Conservation (phyloP, 2,797 vertebrate genomes). For the Alcedo atthis region DNA sequence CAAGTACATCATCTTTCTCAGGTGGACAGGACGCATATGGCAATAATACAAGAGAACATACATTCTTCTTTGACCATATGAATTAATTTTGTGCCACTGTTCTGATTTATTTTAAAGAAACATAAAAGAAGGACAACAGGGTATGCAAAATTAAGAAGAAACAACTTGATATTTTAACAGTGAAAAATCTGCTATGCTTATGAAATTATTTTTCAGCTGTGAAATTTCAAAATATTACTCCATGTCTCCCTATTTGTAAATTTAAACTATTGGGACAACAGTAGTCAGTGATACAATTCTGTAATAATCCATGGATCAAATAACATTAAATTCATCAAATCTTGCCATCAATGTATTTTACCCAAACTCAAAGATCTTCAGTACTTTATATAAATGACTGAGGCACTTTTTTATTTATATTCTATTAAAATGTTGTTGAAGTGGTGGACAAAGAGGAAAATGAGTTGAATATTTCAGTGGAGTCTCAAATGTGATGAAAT, state of each 20-base stretch:
- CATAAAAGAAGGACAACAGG: not conserved
- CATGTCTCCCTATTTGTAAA: not conserved
- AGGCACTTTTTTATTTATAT: not conserved
- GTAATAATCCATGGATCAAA: not conserved
- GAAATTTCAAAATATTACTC: not conserved
- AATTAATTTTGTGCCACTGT: not conserved
- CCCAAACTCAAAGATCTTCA: accelerated
- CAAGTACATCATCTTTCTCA: not conserved
- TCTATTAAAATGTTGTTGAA: not conserved
- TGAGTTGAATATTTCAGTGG: not conserved
- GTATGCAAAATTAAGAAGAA: not conserved
- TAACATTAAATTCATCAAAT: not conserved
- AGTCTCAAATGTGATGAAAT: not conserved
- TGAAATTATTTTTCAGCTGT: not conserved
- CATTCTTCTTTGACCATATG: not conserved
- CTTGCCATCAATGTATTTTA: not conserved
- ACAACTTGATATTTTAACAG: not conserved
- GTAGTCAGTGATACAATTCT: not conserved
- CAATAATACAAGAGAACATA: not conserved
- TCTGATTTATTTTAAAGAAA: not conserved
- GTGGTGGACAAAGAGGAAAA: not conserved
- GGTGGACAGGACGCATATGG: too few species aligned
- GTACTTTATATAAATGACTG: not conserved
- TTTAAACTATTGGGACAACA: not conserved
- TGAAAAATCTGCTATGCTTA: accelerated